phyloP scores from a whole-genome alignment of 2,888 invertebrate species.

The Atethmia centrago region DNA sequence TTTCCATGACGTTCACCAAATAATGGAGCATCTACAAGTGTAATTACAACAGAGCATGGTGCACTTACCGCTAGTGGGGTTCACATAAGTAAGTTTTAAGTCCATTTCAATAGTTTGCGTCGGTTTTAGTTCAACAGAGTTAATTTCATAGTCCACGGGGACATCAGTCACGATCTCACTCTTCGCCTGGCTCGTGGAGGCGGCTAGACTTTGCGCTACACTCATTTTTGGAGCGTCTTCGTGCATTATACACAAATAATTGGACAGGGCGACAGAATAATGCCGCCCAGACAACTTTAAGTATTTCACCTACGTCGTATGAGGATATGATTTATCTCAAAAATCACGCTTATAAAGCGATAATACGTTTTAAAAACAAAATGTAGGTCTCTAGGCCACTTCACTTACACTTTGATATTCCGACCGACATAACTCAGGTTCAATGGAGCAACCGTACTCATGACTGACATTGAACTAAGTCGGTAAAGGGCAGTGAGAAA shows the following conservation, averaged over 20 bases:
- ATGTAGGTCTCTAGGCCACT: slow-evolving; percentile 97
- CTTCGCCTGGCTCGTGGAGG: slow-evolving; percentile 91
- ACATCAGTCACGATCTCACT: slow-evolving; percentile 85
- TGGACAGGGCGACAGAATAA: slow-evolving; percentile 81
- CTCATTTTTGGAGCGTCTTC: slow-evolving; percentile 93
- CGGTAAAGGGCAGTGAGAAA: slow-evolving; percentile 90
- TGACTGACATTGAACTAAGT: slow-evolving; percentile 91
- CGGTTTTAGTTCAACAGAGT: slow-evolving; percentile 87
- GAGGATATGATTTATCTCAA: slow-evolving; percentile 91
- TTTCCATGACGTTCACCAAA: slow-evolving; percentile 41
- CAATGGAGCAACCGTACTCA: slow-evolving; percentile 92
- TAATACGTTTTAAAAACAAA: slow-evolving; percentile 86
- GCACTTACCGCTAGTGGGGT: slow-evolving; percentile 91
- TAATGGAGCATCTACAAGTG: slow-evolving; percentile 34
- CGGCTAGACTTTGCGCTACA: slow-evolving; percentile 92
- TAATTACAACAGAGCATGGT: slow-evolving; percentile 58
- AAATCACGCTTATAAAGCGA: slow-evolving; percentile 85
- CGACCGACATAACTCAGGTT: slow-evolving; percentile 93
- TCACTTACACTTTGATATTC: slow-evolving; percentile 95
- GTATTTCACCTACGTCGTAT: slow-evolving; percentile 85
- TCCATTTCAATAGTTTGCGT: slow-evolving; percentile 90
- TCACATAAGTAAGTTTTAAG: slow-evolving; percentile 91
- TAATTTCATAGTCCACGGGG: slow-evolving; percentile 85
- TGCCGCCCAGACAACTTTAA: slow-evolving; percentile 75
- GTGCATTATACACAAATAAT: slow-evolving; percentile 91